Evolutionary conservation across 2,113 vertebrate species (phyloP).

Genomic region (Varanus salvator): DNA sequence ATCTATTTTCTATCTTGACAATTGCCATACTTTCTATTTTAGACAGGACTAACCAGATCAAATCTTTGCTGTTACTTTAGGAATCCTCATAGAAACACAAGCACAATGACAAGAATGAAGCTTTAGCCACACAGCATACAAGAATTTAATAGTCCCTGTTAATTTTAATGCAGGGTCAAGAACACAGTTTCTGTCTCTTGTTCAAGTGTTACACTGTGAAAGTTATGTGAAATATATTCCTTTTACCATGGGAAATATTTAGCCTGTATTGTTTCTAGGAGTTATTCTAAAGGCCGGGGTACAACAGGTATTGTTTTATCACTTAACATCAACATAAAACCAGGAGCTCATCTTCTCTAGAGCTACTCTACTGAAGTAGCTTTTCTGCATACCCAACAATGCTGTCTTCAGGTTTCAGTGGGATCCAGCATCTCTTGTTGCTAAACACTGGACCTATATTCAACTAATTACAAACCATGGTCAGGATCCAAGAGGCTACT

Average conservation of each 20-base stretch:
- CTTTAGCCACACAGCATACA: not conserved
- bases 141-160: not conserved
- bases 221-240: not conserved
- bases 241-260: not conserved
- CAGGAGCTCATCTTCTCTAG: not conserved
- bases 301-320: not conserved
- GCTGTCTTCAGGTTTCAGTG: constrained; percentile 2
- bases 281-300: not conserved
- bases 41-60: not conserved
- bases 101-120: not conserved
- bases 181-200: not conserved
- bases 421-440: not conserved
- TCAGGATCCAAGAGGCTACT: constrained; percentile 13
- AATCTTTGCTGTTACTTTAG: not conserved
- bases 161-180: not conserved
- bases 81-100: too few relatives aligned
- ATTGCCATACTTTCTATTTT: not conserved
- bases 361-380: not conserved
- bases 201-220: not conserved
- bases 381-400: not conserved
- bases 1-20: not conserved
- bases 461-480: constrained; percentile 7
- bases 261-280: not conserved
- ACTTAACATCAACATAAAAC: not conserved
- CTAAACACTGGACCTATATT: not conserved